Evolutionary conservation across 2,113 vertebrate genomes (phyloP).

Genomic region (Carassius carassius): DNA sequence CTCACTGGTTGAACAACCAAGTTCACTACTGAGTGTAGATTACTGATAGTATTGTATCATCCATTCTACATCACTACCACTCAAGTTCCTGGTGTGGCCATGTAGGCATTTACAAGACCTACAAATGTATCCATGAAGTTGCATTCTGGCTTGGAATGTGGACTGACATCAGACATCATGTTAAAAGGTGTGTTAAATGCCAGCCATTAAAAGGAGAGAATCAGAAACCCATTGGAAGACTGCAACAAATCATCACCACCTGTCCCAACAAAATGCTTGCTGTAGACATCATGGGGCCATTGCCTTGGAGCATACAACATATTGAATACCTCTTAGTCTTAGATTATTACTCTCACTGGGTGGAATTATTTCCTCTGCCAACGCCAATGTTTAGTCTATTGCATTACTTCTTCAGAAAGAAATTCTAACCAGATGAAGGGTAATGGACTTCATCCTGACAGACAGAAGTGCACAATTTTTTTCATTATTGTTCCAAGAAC

Average conservation of each 20-base stretch:
- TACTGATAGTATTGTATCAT: too few relatives aligned
- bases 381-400: neutral
- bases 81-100: too few relatives aligned
- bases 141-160: neutral
- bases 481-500: neutral
- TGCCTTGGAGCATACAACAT: neutral
- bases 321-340: neutral
- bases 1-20: neutral
- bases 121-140: too few relatives aligned
- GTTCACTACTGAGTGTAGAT: neutral
- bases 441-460: neutral
- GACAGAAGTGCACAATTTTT: neutral
- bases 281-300: neutral
- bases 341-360: neutral
- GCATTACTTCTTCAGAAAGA: neutral
- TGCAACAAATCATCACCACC: neutral
- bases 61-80: too few relatives aligned
- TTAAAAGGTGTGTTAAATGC: neutral
- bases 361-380: neutral
- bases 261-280: neutral
- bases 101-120: too few relatives aligned
- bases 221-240: too few relatives aligned
- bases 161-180: neutral
- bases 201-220: neutral
- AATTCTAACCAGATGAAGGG: neutral